phyloP scores from a whole-genome alignment of 2,797 vertebrate genomes.

The Lepus oiostolus region DNA sequence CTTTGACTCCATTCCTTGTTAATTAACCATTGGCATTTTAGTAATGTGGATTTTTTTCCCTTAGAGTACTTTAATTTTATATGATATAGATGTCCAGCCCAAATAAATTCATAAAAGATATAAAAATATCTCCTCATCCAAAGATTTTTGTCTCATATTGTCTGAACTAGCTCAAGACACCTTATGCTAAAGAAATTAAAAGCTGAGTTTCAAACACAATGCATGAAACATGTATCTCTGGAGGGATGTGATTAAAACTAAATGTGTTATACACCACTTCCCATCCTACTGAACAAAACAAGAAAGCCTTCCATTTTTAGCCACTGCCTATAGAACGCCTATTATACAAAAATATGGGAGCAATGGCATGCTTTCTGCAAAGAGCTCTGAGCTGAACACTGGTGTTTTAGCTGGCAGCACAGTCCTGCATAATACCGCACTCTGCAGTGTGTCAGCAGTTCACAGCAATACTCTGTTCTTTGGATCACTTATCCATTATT shows the following conservation, averaged over 20 bases:
- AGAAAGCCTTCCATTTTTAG: slow-evolving; percentile 71
- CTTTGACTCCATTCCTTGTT: not conserved
- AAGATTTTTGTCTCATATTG: not conserved
- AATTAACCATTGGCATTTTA: slow-evolving; percentile 22
- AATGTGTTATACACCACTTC: not conserved
- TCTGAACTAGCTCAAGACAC: slow-evolving; percentile 5
- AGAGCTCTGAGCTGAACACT: slow-evolving; percentile 52
- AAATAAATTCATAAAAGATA: slow-evolving; percentile 46
- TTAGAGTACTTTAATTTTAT: slow-evolving; percentile 20
- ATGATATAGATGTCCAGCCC: not conserved
- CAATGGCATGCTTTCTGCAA: slow-evolving; percentile 72
- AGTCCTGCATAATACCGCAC: slow-evolving; percentile 67
- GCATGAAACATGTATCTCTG: slow-evolving; percentile 47
- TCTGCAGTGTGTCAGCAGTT: slow-evolving; percentile 82
- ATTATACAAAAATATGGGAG: slow-evolving; percentile 56
- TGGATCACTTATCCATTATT: slow-evolving; percentile 81
- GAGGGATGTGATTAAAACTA: slow-evolving; percentile 73
- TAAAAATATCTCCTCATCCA: not conserved
- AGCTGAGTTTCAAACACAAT: slow-evolving; percentile 48
- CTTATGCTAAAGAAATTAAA: slow-evolving; percentile 52
- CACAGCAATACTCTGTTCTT: slow-evolving; percentile 80
- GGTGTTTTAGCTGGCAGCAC: slow-evolving; percentile 81
- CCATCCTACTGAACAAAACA: slow-evolving; percentile 56
- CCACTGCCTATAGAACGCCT: slow-evolving; percentile 49
- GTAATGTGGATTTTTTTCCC: not conserved